These are phyloP conservation scores for Agapornis roseicollis DNA, from an alignment of 2,113 vertebrate species.

Conservation along the genomic window DNA sequence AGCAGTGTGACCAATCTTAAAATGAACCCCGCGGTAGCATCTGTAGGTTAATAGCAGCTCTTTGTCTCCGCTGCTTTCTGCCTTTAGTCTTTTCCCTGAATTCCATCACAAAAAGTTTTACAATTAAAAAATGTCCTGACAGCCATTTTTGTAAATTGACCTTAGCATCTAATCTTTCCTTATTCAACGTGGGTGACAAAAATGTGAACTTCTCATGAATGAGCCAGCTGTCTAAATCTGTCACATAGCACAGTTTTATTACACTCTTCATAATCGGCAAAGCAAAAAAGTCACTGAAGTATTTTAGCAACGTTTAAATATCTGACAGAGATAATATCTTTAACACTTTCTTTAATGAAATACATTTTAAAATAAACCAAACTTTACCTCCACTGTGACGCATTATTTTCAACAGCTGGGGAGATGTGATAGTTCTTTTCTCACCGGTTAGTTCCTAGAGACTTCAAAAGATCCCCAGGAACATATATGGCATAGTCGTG, in stretches of 20 bases:
- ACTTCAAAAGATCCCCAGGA: neutral
- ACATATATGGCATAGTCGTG: neutral
- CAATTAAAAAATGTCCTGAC: conserved; percentile 80
- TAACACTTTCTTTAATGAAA: conserved; percentile 17
- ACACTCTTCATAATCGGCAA: conserved; percentile 55
- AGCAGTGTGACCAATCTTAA: conserved; percentile 81
- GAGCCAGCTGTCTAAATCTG: conserved; percentile 76
- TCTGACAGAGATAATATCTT: conserved; percentile 41
- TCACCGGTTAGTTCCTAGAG: conserved; percentile 5
- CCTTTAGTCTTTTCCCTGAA: conserved; percentile 73
- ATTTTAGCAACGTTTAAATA: conserved; percentile 54
- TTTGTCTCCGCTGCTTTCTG: conserved; percentile 78
- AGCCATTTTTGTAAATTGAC: conserved; percentile 78
- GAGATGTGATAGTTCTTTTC: conserved; percentile 18
- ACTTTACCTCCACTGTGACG: neutral
- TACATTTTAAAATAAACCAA: conserved; percentile 9
- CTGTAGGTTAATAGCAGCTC: conserved; percentile 81
- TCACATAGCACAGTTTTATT: conserved; percentile 75
- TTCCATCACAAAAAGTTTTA: conserved; percentile 80
- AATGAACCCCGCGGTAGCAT: conserved; percentile 75
- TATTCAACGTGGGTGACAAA: conserved; percentile 77
- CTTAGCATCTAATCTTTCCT: conserved; percentile 77
- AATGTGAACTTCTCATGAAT: conserved; percentile 77
- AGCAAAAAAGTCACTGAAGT: conserved; percentile 49
- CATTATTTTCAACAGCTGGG: neutral